These are phyloP conservation scores for Sebastes baramenuke DNA, from an alignment of 2,797 vertebrate genomes.

Conservation along the genomic window DNA sequence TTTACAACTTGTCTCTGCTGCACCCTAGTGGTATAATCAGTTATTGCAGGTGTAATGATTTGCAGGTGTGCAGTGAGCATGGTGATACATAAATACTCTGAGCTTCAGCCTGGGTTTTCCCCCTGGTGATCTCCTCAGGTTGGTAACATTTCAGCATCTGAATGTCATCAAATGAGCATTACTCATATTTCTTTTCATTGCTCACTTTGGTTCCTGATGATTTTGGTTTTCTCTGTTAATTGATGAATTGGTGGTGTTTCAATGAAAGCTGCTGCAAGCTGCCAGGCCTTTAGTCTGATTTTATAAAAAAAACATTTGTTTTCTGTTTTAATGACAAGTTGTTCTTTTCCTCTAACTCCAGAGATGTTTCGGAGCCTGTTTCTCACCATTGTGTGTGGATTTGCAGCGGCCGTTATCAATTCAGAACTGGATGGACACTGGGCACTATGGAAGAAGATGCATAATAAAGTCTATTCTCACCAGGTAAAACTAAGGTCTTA, in stretches of 20 bases:
- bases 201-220: background rate
- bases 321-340: background rate
- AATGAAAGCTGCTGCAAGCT: background rate
- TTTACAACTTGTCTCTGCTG: conserved; percentile 8
- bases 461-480: conserved; percentile 77
- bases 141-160: background rate
- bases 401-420: conserved; percentile 27
- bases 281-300: background rate
- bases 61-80: conserved; percentile 17
- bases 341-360: background rate
- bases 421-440: conserved; percentile 78
- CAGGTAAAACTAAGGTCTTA: conserved; percentile 61
- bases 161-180: background rate
- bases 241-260: conserved; percentile 10
- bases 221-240: background rate
- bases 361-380: conserved; percentile 63
- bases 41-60: background rate
- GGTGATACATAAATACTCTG: background rate
- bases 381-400: conserved; percentile 34
- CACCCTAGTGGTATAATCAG: background rate
- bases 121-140: background rate
- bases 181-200: background rate
- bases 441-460: conserved; percentile 83
- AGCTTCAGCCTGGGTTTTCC: background rate
- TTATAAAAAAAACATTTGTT: background rate